Evolutionary conservation across 2,113 vertebrate species (phyloP), one percentile per base, ranked within the genome.

Genomic region (Drymodes brunneopygia): DNA sequence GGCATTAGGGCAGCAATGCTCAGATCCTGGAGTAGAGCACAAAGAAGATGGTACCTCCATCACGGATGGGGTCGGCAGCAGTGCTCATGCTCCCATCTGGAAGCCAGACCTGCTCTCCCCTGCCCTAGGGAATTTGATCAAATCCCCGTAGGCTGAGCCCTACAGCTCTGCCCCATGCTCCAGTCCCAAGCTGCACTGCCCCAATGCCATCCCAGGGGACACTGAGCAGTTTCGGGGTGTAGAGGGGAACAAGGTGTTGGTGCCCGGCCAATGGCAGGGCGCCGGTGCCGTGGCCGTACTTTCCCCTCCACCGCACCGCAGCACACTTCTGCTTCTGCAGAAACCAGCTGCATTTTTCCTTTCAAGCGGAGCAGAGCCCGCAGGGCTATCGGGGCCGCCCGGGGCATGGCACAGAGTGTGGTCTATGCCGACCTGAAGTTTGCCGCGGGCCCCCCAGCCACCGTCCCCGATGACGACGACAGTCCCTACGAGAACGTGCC

Each of bases 161-260:
- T 11, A 6, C 27, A 50, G 48, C 23, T 40, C n/a, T 50, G 15
- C n/a, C 10, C 42, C 51, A 15, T 0, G 2, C 23, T 35, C 8
- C 16, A 56, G 4, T 31, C 3, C 15, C 0, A 0, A 60, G 21
- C 8, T 33, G 48, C 25, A 44, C 5, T 0, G 0, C 21, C 7
- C 15, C 11, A 0, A 0, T 0, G 2, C 28, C 5, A 1, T 14
- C 84, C 15, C 87, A 47, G 29, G 81, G 60, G 86, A 91, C 56
- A 5, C 5, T 11, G 51, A 81, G 50, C 6, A 29, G 11, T 56
- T 84, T 74, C 0, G 0, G 44, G 40, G 60, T 4, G 38, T 47
- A 56, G 24, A 77, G 85, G 9, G 27, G 6, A 19, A 19, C 6
- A 20, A 23, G 6, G 15, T 2, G 8, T 4, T 0, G 2, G 6